phyloP scores from a whole-genome alignment of 2,113 vertebrate genomes.

The Nyctibius bracteatus region DNA sequence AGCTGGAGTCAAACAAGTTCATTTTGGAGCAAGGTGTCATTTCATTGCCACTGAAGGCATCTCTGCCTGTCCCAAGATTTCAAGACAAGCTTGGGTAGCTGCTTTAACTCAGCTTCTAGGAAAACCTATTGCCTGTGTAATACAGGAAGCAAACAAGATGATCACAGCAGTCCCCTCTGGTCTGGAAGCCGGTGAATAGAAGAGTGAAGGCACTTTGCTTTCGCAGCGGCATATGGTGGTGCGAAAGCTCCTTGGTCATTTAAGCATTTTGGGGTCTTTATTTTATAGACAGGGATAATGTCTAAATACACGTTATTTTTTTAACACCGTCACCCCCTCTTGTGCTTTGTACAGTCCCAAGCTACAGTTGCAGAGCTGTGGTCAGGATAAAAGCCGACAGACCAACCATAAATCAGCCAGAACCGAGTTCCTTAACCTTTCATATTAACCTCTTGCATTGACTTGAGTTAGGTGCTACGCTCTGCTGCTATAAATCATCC shows the following conservation, averaged over 20 bases:
- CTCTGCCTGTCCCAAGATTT: not conserved
- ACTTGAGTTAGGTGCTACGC: slow-evolving; percentile 71
- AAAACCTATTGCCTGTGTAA: not conserved
- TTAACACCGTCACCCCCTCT: slow-evolving; percentile 36
- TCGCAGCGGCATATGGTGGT: not conserved
- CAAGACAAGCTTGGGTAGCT: not conserved
- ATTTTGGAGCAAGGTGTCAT: not conserved
- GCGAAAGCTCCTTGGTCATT: not conserved
- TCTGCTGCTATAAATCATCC: slow-evolving; percentile 67
- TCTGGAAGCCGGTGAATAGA: not conserved
- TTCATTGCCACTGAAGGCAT: not conserved
- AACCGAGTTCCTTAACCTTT: slow-evolving; percentile 74
- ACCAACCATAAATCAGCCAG: slow-evolving; percentile 70
- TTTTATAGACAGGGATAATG: slow-evolving; percentile 62
- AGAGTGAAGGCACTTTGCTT: not conserved
- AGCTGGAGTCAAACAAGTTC: not conserved
- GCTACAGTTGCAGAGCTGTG: slow-evolving; percentile 47
- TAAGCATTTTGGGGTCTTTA: slow-evolving; percentile 51
- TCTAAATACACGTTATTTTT: slow-evolving; percentile 54
- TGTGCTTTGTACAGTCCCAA: slow-evolving; percentile 45
- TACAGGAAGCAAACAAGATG: not conserved
- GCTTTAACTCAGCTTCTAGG: not conserved
- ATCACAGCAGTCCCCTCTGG: not conserved
- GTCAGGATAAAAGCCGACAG: slow-evolving; percentile 68
- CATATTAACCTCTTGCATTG: slow-evolving; percentile 79